A percentile compares a stretch with the other conserved stretches of the same genome.
phyloP scores from a whole-genome alignment of 2,113 vertebrate species.

The Centrocercus urophasianus region DNA sequence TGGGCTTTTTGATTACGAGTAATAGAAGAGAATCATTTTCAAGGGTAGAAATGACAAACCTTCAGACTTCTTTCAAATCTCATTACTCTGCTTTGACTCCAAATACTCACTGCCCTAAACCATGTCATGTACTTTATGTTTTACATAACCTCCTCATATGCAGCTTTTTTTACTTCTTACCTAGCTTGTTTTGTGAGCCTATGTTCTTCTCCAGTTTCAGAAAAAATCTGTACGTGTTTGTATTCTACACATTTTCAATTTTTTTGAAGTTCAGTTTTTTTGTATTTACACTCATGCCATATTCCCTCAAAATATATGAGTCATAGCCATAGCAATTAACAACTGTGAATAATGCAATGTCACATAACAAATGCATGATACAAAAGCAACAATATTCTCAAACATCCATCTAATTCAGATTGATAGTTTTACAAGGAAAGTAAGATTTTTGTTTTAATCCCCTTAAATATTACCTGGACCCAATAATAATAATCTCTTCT shows the following conservation, averaged over 20 bases:
- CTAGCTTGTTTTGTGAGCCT: neutral
- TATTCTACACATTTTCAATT: neutral
- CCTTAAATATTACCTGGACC: neutral
- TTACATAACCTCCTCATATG: neutral
- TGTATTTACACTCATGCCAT: neutral
- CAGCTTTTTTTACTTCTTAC: neutral
- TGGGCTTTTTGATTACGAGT: neutral
- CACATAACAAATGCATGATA: neutral
- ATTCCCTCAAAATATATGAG: neutral
- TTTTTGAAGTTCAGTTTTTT: neutral
- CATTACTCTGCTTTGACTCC: neutral
- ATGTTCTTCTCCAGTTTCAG: neutral
- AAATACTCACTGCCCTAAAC: neutral
- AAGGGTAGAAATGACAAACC: neutral
- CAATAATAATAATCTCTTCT: neutral
- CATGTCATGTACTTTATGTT: accelerated
- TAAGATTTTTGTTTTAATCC: neutral
- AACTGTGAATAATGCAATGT: neutral
- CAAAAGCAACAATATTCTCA: neutral
- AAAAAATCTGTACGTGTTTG: neutral
- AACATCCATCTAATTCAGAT: neutral
- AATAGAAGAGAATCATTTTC: neutral
- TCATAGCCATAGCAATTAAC: neutral
- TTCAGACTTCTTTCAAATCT: neutral
- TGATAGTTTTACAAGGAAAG: neutral